Evolutionary conservation across 2,113 vertebrate species (phyloP).

Genomic region (Pithys albifrons): DNA sequence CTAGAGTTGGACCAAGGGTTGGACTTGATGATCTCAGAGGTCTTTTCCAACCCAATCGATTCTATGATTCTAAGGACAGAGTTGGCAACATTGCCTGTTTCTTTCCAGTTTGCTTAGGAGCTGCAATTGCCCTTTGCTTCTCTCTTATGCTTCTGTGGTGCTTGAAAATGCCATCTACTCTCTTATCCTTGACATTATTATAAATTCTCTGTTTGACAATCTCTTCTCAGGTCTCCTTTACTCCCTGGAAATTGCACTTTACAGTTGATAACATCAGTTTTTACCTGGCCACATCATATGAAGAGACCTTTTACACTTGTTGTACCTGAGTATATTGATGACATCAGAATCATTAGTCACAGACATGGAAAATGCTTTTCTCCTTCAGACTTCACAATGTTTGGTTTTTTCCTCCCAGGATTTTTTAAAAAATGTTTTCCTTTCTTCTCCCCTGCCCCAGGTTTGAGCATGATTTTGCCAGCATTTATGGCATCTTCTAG

Average conservation of each 20-base stretch:
- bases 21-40: too few species aligned
- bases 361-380: not conserved
- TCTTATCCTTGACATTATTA: not conserved
- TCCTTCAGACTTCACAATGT: not conserved
- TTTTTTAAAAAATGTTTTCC: too few species aligned
- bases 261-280: not conserved
- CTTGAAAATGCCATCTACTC: not conserved
- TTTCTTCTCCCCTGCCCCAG: too few species aligned
- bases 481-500: not conserved
- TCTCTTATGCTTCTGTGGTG: not conserved
- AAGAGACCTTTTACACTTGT: not conserved
- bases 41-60: too few species aligned
- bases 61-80: too few species aligned
- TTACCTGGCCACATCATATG: not conserved
- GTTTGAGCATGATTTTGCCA: not conserved
- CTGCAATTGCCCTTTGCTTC: not conserved
- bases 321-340: not conserved
- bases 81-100: not conserved
- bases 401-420: rapidly evolving
- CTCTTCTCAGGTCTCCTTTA: not conserved
- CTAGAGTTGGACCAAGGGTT: too few species aligned
- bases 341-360: not conserved
- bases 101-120: not conserved
- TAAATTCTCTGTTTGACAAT: not conserved
- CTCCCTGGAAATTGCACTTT: not conserved